phyloP scores from a whole-genome alignment of 1,140 invertebrate species.

The Tetraneura akinire region DNA sequence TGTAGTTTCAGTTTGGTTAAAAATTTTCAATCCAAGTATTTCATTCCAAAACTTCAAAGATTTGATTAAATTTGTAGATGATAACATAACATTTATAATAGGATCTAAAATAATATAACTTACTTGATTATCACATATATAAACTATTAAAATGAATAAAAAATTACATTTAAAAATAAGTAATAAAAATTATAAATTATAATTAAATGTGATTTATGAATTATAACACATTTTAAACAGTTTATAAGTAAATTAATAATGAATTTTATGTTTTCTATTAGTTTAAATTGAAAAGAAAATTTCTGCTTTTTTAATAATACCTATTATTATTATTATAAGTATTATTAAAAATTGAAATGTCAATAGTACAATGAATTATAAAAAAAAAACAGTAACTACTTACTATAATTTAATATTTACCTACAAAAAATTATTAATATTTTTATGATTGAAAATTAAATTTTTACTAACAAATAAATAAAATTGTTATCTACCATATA shows the following conservation, averaged over 20 bases:
- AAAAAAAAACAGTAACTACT: neutral
- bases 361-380: neutral
- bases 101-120: constrained; percentile 68
- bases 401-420: neutral
- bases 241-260: neutral
- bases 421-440: neutral
- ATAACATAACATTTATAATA: constrained; percentile 77
- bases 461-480: neutral
- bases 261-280: too few species aligned
- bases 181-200: neutral
- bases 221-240: neutral
- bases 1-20: constrained; percentile 64
- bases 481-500: too few species aligned
- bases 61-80: constrained; percentile 74
- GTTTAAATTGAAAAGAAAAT: constrained; percentile 1
- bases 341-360: neutral
- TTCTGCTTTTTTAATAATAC: neutral
- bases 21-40: constrained; percentile 74
- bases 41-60: constrained; percentile 83
- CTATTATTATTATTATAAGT: neutral
- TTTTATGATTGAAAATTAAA: neutral
- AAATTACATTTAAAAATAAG: too few species aligned
- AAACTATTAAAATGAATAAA: neutral
- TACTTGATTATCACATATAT: constrained; percentile 51
- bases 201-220: neutral